Conservation (phyloP, 1,140 invertebrate species). For the Acromyrmex echinatior region DNA sequence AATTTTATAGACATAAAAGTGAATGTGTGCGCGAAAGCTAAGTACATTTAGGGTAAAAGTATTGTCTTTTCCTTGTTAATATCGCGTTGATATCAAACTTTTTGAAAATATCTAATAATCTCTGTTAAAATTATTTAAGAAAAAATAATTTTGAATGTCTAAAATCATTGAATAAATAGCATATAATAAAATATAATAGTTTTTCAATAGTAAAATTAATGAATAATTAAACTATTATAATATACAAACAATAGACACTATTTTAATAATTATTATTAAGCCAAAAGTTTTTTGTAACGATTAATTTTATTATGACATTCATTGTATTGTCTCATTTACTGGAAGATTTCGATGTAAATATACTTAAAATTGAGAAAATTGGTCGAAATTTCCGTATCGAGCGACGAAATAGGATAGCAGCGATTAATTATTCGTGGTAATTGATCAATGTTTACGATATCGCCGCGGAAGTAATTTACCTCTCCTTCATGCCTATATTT, state of each 20-base stretch:
- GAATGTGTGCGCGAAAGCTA: background rate
- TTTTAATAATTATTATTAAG: background rate
- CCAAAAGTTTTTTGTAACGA: no score
- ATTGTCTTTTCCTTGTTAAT: background rate
- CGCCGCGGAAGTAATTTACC: constrained; percentile 51
- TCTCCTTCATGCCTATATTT: constrained; percentile 38
- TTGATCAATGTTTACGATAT: constrained; percentile 69
- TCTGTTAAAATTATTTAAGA: background rate
- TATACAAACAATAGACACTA: background rate
- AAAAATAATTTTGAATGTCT: background rate
- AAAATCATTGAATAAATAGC: background rate
- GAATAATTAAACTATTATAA: background rate
- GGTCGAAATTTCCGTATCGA: constrained; percentile 31
- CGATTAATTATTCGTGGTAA: constrained; percentile 65
- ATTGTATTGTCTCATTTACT: constrained; percentile 4
- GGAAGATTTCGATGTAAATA: background rate
- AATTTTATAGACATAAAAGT: background rate
- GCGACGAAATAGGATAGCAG: constrained; percentile 5
- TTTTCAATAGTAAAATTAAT: background rate
- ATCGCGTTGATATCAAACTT: background rate
- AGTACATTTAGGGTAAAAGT: background rate
- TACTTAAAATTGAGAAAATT: constrained; percentile 20
- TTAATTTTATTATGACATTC: constrained; percentile 17
- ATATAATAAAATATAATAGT: background rate
- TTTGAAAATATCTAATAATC: background rate